phyloP scores from a whole-genome alignment of 2,113 vertebrate species.

The Rousettus leschenaultii region DNA sequence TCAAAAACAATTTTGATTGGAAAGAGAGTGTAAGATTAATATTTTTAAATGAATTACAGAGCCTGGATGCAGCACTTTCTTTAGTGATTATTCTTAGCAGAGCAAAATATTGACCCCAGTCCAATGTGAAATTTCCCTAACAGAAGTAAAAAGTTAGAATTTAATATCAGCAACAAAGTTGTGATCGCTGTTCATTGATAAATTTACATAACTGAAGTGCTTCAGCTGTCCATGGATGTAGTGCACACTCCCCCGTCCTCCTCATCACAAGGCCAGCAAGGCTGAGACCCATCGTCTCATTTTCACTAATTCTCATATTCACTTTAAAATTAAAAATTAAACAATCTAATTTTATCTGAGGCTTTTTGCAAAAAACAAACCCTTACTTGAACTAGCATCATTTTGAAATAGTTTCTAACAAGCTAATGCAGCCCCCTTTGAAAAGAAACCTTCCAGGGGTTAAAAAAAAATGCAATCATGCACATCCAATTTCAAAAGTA shows the following conservation, averaged over 20 bases:
- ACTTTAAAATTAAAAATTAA: not conserved
- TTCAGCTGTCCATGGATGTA: not conserved
- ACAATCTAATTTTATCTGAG: not conserved
- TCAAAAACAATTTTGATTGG: conserved; percentile 38
- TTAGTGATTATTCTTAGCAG: conserved; percentile 67
- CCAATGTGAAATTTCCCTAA: conserved; percentile 58
- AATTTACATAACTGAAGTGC: not conserved
- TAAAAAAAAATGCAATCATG: not conserved
- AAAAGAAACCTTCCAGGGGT: not conserved
- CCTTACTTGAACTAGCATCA: not conserved
- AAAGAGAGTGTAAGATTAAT: conserved; percentile 39
- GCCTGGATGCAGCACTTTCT: conserved; percentile 22
- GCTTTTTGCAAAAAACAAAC: not conserved
- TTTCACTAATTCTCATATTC: not conserved
- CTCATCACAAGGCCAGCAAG: accelerated
- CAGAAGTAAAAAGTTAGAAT: conserved; percentile 54
- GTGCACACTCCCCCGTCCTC: accelerated
- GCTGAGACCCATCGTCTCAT: accelerated
- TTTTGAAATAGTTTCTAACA: not conserved
- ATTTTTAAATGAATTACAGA: conserved; percentile 30
- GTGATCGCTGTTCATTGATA: not conserved
- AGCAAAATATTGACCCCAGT: conserved; percentile 62
- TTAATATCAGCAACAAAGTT: not conserved
- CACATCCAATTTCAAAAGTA: not conserved
- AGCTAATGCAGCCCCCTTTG: not conserved